Conservation (phyloP, 2,888 invertebrate species). For the Corythucha ciliata region DNA sequence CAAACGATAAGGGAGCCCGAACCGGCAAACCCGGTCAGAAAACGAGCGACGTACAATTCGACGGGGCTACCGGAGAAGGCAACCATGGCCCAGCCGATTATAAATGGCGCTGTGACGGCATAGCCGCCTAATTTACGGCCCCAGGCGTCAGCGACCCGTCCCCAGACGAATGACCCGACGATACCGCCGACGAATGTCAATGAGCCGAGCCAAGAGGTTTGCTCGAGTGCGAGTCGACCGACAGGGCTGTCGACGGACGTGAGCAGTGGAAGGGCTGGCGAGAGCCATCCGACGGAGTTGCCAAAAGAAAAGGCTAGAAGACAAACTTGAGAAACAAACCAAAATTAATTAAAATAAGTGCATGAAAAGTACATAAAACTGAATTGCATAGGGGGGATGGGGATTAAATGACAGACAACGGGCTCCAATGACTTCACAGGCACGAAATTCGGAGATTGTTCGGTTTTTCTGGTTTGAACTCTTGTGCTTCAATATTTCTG, state of each 20-base stretch:
- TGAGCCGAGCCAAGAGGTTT: slow-evolving; percentile 49
- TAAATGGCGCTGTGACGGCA: slow-evolving; percentile 45
- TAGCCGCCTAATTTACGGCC: slow-evolving; percentile 49
- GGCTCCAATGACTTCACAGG: too few relatives aligned
- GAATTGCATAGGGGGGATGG: too few relatives aligned
- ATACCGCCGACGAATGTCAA: slow-evolving; percentile 49
- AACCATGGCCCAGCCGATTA: slow-evolving; percentile 51
- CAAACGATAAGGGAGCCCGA: slow-evolving; percentile 48
- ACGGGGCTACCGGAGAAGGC: slow-evolving; percentile 43
- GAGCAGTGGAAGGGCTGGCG: slow-evolving; percentile 47
- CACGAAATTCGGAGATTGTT: too few relatives aligned
- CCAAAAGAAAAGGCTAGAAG: slow-evolving; percentile 23
- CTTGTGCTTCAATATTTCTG: too few relatives aligned
- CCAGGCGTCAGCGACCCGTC: slow-evolving; percentile 44
- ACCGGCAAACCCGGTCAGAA: slow-evolving; percentile 51
- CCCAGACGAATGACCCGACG: slow-evolving; percentile 44
- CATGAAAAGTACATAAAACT: too few relatives aligned
- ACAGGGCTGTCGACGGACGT: slow-evolving; percentile 43
- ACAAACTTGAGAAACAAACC: slow-evolving; percentile 22
- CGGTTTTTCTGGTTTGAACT: too few relatives aligned
- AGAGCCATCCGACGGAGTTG: slow-evolving; percentile 50
- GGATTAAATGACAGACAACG: too few relatives aligned
- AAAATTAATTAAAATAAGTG: too few relatives aligned
- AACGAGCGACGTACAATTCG: slow-evolving; percentile 46
- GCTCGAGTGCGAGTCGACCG: slow-evolving; percentile 43